Evolutionary conservation across 2,113 vertebrate species (phyloP).

Genomic region (Eonycteris spelaea): DNA sequence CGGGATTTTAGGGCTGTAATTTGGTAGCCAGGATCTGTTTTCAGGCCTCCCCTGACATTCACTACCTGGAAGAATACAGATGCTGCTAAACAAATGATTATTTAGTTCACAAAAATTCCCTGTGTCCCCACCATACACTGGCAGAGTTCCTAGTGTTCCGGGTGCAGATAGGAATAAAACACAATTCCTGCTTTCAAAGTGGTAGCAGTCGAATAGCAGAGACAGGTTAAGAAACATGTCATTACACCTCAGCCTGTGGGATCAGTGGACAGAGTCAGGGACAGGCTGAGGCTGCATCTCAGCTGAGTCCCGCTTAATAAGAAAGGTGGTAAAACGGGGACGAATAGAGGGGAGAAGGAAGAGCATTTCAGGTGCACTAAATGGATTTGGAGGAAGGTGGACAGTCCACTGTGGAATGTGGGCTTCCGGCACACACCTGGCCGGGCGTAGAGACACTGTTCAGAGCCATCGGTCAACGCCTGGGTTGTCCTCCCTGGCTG

Average conservation of each 20-base stretch:
- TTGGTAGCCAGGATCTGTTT: not conserved
- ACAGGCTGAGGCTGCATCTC: not conserved
- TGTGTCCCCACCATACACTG: not conserved
- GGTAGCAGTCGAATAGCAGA: not conserved
- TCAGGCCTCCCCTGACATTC: not conserved
- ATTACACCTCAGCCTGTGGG: fast-evolving
- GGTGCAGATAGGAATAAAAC: not conserved
- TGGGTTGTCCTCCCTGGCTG: not conserved
- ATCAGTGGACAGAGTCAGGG: no score
- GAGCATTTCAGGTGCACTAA: no score
- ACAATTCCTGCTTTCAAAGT: not conserved
- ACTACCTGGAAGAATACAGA: not conserved
- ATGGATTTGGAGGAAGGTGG: not conserved
- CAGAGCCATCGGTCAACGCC: not conserved
- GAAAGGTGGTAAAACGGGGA: not conserved
- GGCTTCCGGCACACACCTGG: not conserved
- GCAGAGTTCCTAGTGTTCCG: not conserved
- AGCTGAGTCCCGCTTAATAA: not conserved
- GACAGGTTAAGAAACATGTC: not conserved
- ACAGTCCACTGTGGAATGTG: fast-evolving
- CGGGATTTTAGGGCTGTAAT: not conserved
- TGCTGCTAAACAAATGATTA: not conserved
- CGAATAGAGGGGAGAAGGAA: not conserved
- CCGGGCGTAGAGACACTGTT: not conserved
- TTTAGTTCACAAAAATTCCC: not conserved